Percentiles rank a stretch among this genome's conserved stretches.
Conservation (phyloP, 2,888 invertebrate genomes). For the Sinelater perroti region DNA sequence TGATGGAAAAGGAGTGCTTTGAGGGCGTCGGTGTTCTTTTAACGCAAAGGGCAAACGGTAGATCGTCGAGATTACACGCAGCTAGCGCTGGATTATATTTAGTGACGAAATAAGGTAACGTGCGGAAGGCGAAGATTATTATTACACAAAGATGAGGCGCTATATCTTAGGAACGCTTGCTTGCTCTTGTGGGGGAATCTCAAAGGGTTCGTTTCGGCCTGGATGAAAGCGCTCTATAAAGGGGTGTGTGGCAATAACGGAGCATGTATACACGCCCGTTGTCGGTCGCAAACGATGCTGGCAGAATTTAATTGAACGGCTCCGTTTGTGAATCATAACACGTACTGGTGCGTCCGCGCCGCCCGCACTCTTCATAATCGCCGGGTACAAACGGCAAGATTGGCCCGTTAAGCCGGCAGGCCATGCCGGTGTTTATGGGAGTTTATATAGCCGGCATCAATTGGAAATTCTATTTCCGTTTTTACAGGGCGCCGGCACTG, state of each 20-base stretch:
- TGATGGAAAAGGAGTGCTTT: too few species aligned
- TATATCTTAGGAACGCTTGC: constrained; percentile 40
- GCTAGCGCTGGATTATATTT: constrained; percentile 46
- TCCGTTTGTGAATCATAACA: constrained; percentile 51
- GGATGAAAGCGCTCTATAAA: constrained; percentile 46
- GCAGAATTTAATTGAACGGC: constrained; percentile 49
- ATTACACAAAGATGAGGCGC: constrained; percentile 46
- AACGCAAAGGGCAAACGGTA: constrained; percentile 33
- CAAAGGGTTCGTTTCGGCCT: constrained; percentile 40
- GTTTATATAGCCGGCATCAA: constrained; percentile 32
- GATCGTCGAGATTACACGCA: constrained; percentile 33
- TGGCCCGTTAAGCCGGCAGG: constrained; percentile 24
- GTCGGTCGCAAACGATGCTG: constrained; percentile 52
- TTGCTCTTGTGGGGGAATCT: constrained; percentile 38
- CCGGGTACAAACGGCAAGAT: constrained; percentile 36
- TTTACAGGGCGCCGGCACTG: constrained; percentile 24
- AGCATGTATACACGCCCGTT: constrained; percentile 51
- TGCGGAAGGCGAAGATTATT: constrained; percentile 48
- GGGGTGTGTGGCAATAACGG: constrained; percentile 48
- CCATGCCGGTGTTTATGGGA: constrained; percentile 29
- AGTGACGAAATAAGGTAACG: constrained; percentile 48
- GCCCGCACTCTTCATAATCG: constrained; percentile 30
- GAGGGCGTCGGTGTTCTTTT: constrained; percentile 10
- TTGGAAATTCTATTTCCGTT: constrained; percentile 39
- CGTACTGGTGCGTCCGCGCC: constrained; percentile 46